Percentiles rank a stretch among this genome's conserved stretches.
phyloP scores from a whole-genome alignment of 2,113 vertebrate genomes.

The Prunella fulvescens region DNA sequence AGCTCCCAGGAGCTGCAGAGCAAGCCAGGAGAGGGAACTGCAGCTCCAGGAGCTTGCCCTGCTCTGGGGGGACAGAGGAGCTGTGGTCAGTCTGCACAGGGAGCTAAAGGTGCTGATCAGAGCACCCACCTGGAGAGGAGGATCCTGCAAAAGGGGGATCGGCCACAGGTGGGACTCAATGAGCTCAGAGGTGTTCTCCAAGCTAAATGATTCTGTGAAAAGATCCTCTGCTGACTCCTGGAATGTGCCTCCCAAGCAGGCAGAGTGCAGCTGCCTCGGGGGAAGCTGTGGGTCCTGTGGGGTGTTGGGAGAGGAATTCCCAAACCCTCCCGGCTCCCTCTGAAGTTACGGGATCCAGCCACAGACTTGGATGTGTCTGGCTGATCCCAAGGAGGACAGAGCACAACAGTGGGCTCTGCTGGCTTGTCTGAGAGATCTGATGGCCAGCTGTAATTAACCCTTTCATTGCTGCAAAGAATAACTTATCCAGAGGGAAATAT shows the following conservation, averaged over 20 bases:
- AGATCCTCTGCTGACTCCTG: fast-evolving
- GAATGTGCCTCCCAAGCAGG: neutral
- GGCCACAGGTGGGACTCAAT: fast-evolving
- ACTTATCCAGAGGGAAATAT: neutral
- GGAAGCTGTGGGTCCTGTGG: neutral
- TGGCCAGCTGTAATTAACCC: neutral
- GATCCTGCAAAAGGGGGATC: fast-evolving
- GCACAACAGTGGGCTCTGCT: neutral
- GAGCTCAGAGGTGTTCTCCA: neutral
- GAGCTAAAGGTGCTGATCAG: neutral
- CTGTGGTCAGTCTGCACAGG: fast-evolving
- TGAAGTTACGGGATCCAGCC: neutral
- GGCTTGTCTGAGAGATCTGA: neutral
- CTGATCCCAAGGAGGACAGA: neutral
- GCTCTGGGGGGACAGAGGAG: fast-evolving
- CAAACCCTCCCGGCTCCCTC: neutral
- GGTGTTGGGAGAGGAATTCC: neutral
- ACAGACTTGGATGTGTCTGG: neutral
- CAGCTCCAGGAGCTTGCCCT: neutral
- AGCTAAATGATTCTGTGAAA: neutral
- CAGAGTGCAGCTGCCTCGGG: too few relatives aligned
- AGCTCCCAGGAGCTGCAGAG: neutral
- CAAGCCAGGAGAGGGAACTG: neutral
- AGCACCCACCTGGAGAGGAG: neutral
- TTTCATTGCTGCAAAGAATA: neutral